Evolutionary conservation across 2,888 invertebrate genomes (phyloP).

Genomic region (Julus scanicus): DNA sequence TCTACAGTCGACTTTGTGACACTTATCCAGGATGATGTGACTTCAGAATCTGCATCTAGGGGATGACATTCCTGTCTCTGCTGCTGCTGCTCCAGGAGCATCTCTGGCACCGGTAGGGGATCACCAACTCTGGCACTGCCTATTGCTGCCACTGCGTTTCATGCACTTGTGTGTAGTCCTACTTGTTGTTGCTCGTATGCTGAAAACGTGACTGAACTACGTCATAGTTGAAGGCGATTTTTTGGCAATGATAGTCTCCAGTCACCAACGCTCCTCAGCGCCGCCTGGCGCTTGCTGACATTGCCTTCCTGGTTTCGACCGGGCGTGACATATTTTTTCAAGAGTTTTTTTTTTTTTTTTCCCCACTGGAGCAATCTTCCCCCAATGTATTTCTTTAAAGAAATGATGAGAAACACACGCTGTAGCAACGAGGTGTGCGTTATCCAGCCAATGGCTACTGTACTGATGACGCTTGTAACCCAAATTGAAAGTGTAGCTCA

Average conservation of each 20-base stretch:
- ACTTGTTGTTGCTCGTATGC: conserved; percentile 14
- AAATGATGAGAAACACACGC: not conserved
- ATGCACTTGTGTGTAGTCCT: not conserved
- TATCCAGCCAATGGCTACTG: not conserved
- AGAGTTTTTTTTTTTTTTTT: not conserved
- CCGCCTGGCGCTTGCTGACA: not conserved
- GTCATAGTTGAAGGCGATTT: not conserved
- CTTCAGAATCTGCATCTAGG: not conserved
- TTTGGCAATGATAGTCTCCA: conserved; percentile 4
- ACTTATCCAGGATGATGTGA: not conserved
- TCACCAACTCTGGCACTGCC: not conserved
- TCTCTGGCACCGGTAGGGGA: not conserved
- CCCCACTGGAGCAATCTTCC: not conserved
- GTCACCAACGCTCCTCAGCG: not conserved
- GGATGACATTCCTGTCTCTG: not conserved
- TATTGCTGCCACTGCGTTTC: not conserved
- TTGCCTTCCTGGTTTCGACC: conserved; percentile 10
- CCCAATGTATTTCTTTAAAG: not conserved
- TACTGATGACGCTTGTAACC: conserved; percentile 11
- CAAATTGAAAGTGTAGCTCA: conserved; percentile 12
- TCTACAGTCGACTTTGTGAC: not conserved
- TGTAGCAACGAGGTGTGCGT: not conserved
- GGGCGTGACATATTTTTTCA: conserved; percentile 19
- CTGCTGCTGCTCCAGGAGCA: not conserved
- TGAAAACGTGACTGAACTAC: not conserved